Percentiles rank a stretch among this genome's conserved stretches.
These are phyloP conservation scores for Pelodytes ibericus DNA, from an alignment of 2,797 vertebrate species.

Conservation along the genomic window DNA sequence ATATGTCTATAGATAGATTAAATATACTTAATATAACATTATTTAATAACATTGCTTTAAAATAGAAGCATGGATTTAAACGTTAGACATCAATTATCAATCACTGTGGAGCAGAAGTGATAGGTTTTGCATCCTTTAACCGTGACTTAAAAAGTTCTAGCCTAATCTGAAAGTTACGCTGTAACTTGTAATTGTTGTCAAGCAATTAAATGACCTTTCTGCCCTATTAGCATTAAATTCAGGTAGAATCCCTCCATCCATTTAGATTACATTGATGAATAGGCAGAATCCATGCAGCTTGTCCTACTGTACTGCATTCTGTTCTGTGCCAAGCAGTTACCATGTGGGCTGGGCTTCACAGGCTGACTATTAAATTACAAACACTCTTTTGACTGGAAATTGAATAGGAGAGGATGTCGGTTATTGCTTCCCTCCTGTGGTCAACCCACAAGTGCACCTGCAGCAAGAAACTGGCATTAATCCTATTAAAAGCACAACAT, in stretches of 20 bases:
- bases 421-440: conserved; percentile 66
- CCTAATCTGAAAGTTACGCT: too few species aligned
- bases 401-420: conserved; percentile 70
- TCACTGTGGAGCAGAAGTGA: neutral
- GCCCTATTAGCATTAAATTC: conserved; percentile 33
- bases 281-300: conserved; percentile 58
- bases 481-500: conserved; percentile 64
- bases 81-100: too few species aligned
- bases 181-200: conserved; percentile 22
- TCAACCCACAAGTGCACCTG: conserved; percentile 73
- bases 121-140: neutral
- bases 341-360: conserved; percentile 70
- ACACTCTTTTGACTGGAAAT: conserved; percentile 66
- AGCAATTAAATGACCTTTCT: conserved; percentile 29
- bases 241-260: conserved; percentile 11
- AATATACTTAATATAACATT: too few species aligned
- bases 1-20: too few species aligned
- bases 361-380: conserved; percentile 69
- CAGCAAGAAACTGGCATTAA: conserved; percentile 62
- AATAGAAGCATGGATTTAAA: too few species aligned
- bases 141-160: too few species aligned
- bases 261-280: conserved; percentile 48
- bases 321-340: conserved; percentile 60
- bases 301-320: conserved; percentile 57
- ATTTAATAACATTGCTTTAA: too few species aligned